Percentiles rank a stretch among this genome's conserved stretches.
These are phyloP conservation scores for Apus apus DNA, from an alignment of 2,113 vertebrate genomes.

Conservation along the genomic window DNA sequence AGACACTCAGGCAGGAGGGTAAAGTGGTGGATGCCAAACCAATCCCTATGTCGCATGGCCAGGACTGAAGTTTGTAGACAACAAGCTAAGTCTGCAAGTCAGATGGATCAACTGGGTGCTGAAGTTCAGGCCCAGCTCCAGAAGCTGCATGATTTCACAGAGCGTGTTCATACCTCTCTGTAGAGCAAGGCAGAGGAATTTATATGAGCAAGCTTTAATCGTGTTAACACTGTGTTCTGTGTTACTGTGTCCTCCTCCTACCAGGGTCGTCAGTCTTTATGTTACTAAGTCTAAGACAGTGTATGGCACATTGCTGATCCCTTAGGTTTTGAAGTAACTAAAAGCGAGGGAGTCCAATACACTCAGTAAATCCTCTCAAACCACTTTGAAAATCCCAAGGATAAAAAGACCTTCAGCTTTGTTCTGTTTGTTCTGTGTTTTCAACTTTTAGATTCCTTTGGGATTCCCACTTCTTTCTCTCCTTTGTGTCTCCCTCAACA, in stretches of 20 bases:
- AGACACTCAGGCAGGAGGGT: background rate
- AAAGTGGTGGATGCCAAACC: background rate
- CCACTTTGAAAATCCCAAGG: conserved; percentile 6
- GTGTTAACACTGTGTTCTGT: background rate
- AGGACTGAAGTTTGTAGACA: background rate
- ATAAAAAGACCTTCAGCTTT: conserved; percentile 11
- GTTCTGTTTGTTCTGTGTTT: background rate
- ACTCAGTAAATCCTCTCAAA: conserved; percentile 7
- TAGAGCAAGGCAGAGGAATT: background rate
- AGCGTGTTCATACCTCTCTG: background rate
- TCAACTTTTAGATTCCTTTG: conserved; percentile 15
- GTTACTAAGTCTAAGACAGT: background rate
- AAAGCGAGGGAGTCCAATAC: background rate
- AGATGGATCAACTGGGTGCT: background rate
- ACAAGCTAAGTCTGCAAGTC: background rate
- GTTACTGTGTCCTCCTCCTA: background rate
- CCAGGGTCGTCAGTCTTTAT: background rate
- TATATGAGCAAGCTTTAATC: background rate
- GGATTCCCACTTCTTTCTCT: background rate
- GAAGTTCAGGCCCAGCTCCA: background rate
- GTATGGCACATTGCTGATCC: accelerated
- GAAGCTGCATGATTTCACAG: background rate
- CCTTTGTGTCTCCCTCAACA: background rate
- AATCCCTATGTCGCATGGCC: background rate
- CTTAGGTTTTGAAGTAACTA: background rate